Base-by-base conservation (phyloP, 2,113 vertebrate species). In the Chloropsis hardwickii region DNA sequence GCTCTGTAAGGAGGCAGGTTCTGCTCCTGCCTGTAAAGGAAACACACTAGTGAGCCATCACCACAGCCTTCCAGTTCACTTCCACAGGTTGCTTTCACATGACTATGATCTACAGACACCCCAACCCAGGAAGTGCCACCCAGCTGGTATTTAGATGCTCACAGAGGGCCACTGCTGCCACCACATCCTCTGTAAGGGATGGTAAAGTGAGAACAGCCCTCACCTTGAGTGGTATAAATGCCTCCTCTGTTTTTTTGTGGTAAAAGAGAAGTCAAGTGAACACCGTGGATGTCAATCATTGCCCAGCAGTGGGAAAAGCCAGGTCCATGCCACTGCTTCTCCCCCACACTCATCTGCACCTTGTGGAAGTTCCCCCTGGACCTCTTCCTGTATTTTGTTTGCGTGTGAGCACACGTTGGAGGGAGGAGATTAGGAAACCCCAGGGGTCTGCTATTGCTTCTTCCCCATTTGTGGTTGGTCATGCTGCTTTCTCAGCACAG, bases 311-410 rank as follows among this genome's bases (percentile, higher is more conserved):
- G 33, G 35, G 39, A 67, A 91, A 70, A 35, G 79, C 74, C 5
- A 72, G 72, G 42, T 45, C 76, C 54, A 18, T 1, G 16, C 10
- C 28, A 44, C 19, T 7, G 29, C n/a, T 66, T 27, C 40, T 44
- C 5, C 2, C 31, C 61, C 5, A 4, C 0, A 0, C 35, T 53
- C 57, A 66, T 47, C 57, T 9, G 31, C 23, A 73, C 24, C 58
- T 53, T 48, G 13, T 58, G 15, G 21, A 86, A 56, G n/a, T 2
- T 25, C 16, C 9, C 33, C 1, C 27, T 0, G 5, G 51, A 5
- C 23, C 17, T 66, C 33, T 70, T 64, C 13, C 47, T n/a, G 14
- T 54, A 27, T 12, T 65, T 29, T 53, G 33, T 18, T n/a, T 23
- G 33, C 45, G 31, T 77, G 8, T 42, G 22, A 12, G 21, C 12